phyloP scores from a whole-genome alignment of 2,797 vertebrate genomes.

The Spondyliosoma cantharus region DNA sequence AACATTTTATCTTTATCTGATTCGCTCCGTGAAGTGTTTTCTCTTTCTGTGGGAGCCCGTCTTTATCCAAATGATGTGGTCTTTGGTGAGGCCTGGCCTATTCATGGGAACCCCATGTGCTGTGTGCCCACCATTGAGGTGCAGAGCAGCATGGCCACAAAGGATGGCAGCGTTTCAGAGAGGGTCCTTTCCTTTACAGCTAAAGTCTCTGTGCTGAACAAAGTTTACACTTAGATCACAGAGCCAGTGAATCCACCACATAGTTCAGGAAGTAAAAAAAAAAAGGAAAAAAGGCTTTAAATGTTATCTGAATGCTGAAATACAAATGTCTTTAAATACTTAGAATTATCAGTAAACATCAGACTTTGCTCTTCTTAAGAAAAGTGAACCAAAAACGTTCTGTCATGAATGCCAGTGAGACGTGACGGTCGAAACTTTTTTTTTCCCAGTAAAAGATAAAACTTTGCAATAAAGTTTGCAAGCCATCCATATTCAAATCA shows the following conservation, averaged over 20 bases:
- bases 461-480: conserved; percentile 22
- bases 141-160: conserved; percentile 82
- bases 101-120: conserved; percentile 82
- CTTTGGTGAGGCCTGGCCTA: conserved; percentile 79
- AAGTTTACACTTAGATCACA: conserved; percentile 52
- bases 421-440: not conserved
- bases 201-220: conserved; percentile 56
- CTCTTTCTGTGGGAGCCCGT: conserved; percentile 75
- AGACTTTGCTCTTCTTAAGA: not conserved
- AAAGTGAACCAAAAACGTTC: not conserved
- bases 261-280: not conserved
- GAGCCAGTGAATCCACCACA: conserved; percentile 26
- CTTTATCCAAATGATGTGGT: conserved; percentile 78
- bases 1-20: conserved; percentile 77
- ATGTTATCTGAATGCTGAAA: conserved; percentile 12
- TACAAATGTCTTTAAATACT: not conserved
- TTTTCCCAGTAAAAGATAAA: not conserved
- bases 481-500: not conserved
- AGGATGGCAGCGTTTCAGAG: conserved; percentile 76
- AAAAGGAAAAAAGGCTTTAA: not conserved
- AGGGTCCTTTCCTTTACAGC: conserved; percentile 52
- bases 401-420: not conserved
- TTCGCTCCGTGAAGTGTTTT: conserved; percentile 75
- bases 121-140: conserved; percentile 81
- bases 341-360: not conserved